phyloP scores from a whole-genome alignment of 2,797 vertebrate genomes.

The Sebastes vulpes region DNA sequence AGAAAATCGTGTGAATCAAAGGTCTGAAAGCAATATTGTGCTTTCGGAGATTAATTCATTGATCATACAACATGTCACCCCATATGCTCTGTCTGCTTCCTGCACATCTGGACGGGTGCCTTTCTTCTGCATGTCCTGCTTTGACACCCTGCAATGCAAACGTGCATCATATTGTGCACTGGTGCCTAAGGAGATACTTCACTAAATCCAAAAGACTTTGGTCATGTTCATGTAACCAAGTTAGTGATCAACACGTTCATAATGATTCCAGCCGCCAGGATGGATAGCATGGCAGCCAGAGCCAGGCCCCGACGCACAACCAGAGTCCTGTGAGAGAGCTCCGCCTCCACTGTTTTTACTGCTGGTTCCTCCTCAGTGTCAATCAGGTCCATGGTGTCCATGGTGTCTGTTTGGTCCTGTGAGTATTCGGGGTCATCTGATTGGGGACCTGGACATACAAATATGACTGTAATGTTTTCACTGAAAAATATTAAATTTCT shows the following conservation, averaged over 20 bases:
- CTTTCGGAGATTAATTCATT: neutral
- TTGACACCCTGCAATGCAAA: neutral
- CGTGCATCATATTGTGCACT: neutral
- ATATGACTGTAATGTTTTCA: neutral
- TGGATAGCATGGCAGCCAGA: constrained; percentile 72
- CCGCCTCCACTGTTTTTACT: neutral
- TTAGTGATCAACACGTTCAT: constrained; percentile 68
- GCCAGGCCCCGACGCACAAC: constrained; percentile 73
- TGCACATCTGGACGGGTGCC: neutral
- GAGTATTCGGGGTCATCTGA: constrained; percentile 4
- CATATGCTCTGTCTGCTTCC: neutral
- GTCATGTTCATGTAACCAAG: constrained; percentile 46
- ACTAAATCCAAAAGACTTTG: neutral
- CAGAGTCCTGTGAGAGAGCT: constrained; percentile 60
- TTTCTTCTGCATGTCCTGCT: neutral
- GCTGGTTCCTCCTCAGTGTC: neutral
- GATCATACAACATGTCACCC: neutral
- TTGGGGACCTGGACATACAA: constrained; percentile 22
- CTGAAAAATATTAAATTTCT: neutral
- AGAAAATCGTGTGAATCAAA: neutral
- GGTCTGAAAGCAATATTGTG: neutral
- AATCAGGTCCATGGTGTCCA: neutral
- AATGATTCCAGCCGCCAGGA: constrained; percentile 84
- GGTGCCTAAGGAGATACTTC: neutral
- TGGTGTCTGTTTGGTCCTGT: constrained; percentile 15